Base-by-base conservation (phyloP, 2,888 invertebrate species). In the Sphaerophoria rueppellii region DNA sequence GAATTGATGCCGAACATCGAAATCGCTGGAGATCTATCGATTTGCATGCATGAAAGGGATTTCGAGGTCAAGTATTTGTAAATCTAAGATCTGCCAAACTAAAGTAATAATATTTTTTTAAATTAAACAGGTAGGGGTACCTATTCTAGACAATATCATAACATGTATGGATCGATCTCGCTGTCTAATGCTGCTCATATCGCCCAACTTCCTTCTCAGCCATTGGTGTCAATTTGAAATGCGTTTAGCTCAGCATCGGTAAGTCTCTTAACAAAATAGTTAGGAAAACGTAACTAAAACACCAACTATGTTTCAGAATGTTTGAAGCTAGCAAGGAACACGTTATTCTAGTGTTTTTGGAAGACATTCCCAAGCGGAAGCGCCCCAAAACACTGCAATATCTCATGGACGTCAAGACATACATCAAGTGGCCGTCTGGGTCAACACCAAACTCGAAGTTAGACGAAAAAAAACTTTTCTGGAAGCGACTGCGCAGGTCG, bases 191-290 rank as follows among this genome's bases (percentile, higher is more conserved):
- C 90, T 95, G 75, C 92, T 95, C 7, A 93, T 95, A 12, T 95
- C 95, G 0, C 92, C 93, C 52, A 92, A 93, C 86, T 95, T 95
- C 89, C 90, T 95, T 6, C 90, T 93, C 7, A 95, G 95, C 87
- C 94, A 95, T 86, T 95, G 95, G 95, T 95, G 95, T 88, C 94
- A 95, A 88, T 95, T 95, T 87, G 95, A 95, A 90, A 94, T 95
- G 94, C 94, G 95, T 87, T 88, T 95, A 58, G 95, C 95, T 0
- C 95, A 95, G 79, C 94, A 95, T 88, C 93, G 94, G 93, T 94
- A 11, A 37, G n/a, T n/a, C n/a, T 4, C 0, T 6, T 2, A 11
- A n/a, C 2, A 32, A 14, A 6, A 5, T 4, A 32, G 11, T 11
- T 12, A 37, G n/a, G n/a, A 4, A 2, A 11, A 48, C 4, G 12